Evolutionary conservation across 2,113 vertebrate genomes (phyloP).

Genomic region (Mohoua ochrocephala): DNA sequence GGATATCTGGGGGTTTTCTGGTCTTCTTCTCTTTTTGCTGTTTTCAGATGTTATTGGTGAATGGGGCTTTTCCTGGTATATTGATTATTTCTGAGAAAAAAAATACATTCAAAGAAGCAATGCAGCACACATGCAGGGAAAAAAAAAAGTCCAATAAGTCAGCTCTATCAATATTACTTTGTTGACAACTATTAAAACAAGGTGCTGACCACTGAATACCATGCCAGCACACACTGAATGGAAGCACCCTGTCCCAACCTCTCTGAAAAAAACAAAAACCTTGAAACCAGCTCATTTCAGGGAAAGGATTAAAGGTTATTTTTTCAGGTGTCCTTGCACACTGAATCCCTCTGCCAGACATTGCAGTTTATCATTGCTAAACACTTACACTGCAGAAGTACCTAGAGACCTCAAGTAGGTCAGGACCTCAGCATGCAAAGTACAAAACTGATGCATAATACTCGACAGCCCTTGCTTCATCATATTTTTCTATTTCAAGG

Average conservation of each 20-base stretch:
- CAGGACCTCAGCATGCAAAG: not conserved
- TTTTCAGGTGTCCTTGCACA: not conserved
- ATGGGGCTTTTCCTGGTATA: not conserved
- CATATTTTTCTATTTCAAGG: constrained; percentile 14
- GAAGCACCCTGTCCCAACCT: not conserved
- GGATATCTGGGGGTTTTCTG: not conserved
- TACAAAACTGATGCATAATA: not conserved
- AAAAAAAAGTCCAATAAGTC: not conserved
- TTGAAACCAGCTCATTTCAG: not conserved
- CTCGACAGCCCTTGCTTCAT: not conserved
- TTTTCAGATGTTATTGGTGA: not conserved
- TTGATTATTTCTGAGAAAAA: not conserved
- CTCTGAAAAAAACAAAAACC: not conserved
- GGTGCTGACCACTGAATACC: not conserved
- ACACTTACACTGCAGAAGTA: not conserved
- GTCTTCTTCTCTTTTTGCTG: not conserved
- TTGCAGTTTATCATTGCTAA: not conserved
- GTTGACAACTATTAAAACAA: not conserved
- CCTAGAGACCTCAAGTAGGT: not conserved
- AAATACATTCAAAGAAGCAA: not conserved
- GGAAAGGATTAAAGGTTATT: not conserved
- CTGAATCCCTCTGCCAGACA: not conserved
- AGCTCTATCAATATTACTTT: not conserved
- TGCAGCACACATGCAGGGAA: not conserved
- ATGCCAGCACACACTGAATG: not conserved